Evolutionary conservation across 2,113 vertebrate species (phyloP), one percentile per base, ranked within the genome.

Genomic region (Hylia prasina): DNA sequence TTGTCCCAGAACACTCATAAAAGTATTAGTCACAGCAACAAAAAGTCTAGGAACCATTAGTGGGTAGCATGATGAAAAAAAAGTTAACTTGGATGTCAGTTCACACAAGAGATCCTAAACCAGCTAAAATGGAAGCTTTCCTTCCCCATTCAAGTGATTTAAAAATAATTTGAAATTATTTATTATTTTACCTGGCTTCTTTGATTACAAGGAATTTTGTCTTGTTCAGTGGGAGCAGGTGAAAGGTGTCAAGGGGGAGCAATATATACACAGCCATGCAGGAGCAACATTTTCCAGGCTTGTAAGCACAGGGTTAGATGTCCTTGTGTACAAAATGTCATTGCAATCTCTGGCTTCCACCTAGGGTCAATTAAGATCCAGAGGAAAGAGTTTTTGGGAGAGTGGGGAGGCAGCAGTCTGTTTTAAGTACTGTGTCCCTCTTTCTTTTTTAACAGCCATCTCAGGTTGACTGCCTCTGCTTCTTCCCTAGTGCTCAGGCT

Each of bases 1-100:
- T 44, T 92, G 58, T 91, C 85, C 77, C 95, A 66, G 42, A 86
- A 33, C n/a, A 51, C 50, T 87, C 65, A 65, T 94, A 80, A 96
- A 94, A 93, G 51, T 47, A 30, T 90, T 93, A 88, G 60, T 95
- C 71, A 68, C 8, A 66, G 71, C 68, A 90, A 68, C 42, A 90
- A 42, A 57, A 82, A 65, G 30, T 79, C 66, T 63, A 82, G 71
- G 85, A 92, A 82, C 31, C 48, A 82, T 87, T 60, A 61, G 39
- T 56, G 66, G 22, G 22, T 50, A 73, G 53, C 9, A 7, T n/a
- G 28, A 50, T 87, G 30, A 73, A 81, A 90, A 90, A 83, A 33
- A 40, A 24, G 37, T 9, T n/a, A 35, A 57, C 27, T 84, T 35
- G 24, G 31, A 56, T 79, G 15, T 39, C 71, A 42, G 39, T 78